phyloP scores from a whole-genome alignment of 2,888 invertebrate species.

The Ochropacha duplaris region DNA sequence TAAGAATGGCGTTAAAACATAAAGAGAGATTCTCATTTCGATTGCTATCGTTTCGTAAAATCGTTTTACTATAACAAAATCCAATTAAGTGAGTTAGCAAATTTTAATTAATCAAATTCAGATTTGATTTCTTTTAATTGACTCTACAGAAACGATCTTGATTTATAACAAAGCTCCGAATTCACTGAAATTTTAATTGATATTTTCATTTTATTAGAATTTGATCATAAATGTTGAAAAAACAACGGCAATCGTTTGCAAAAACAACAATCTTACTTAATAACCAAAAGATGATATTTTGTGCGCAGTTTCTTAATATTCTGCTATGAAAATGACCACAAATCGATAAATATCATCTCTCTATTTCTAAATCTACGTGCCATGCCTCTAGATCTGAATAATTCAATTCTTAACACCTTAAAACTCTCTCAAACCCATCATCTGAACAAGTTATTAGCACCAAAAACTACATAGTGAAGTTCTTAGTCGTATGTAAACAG shows the following conservation, averaged over 20 bases:
- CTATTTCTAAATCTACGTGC: background rate
- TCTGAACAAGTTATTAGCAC: background rate
- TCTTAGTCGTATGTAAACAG: constrained; percentile 25
- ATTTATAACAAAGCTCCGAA: background rate
- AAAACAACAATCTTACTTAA: no score
- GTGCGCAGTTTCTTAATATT: no score
- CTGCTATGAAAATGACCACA: background rate
- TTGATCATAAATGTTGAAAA: no score
- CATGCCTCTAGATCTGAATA: background rate
- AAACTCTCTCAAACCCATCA: background rate
- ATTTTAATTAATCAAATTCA: constrained; percentile 47
- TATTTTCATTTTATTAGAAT: no score
- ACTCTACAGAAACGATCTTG: background rate
- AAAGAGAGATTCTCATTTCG: constrained; percentile 8
- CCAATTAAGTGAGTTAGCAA: constrained; percentile 40
- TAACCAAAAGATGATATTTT: no score
- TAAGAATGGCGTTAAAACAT: background rate
- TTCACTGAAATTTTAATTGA: background rate
- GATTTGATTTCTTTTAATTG: constrained; percentile 28
- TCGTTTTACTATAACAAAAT: constrained; percentile 22
- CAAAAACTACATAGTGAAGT: background rate
- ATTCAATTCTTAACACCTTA: background rate
- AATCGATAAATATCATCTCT: background rate
- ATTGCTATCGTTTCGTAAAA: constrained; percentile 9
- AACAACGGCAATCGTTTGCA: no score